Evolutionary conservation across 2,888 invertebrate genomes (phyloP), one percentile per base, ranked within the genome.

Genomic region (Frankliniella fusca): DNA sequence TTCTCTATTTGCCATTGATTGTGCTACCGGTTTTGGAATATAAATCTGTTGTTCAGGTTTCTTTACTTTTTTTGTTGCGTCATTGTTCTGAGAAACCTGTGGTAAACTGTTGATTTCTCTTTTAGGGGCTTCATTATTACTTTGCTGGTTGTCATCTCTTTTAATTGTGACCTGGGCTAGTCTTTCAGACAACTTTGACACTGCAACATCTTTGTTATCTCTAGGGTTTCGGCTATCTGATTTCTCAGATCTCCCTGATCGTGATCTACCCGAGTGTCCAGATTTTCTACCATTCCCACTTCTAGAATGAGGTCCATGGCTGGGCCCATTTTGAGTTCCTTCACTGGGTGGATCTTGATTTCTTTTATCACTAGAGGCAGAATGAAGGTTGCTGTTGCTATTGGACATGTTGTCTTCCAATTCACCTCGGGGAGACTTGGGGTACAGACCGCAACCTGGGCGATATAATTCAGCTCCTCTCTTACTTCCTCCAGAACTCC

Each of bases 41-140:
- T 91, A 91, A 81, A 90, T 86, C 84, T 87, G 88, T 85, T 90
- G 90, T 84, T 91, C 91, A n/a, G 91, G 91, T 86, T 91, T 91
- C 85, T 89, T 90, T 84, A 85, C 86, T 86, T 88, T 89, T 84
- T 86, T 87, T 82, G 86, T 86, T 7, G 23, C 15, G 48, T 83
- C 83, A 65, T 76, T 82, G 18, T 28, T 80, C 27, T 70, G 70
- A n/a, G 27, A n/a, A 70, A 11, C 70, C 11, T 23, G n/a, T 23
- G 27, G 11, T 23, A 23, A 11, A 11, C 23, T 70, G 23, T 23
- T 70, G 23, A n/a, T 23, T 70, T 70, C 70, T 23, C 8, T n/a
- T 23, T 23, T n/a, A 20, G 23, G n/a, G 3, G 5, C n/a, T 7
- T 70, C 23, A 70, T 9, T 70, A 23, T 70, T n/a, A 23, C 70